These are phyloP conservation scores for Phorcus lineatus DNA, from an alignment of 2,888 invertebrate genomes.

Conservation along the genomic window DNA sequence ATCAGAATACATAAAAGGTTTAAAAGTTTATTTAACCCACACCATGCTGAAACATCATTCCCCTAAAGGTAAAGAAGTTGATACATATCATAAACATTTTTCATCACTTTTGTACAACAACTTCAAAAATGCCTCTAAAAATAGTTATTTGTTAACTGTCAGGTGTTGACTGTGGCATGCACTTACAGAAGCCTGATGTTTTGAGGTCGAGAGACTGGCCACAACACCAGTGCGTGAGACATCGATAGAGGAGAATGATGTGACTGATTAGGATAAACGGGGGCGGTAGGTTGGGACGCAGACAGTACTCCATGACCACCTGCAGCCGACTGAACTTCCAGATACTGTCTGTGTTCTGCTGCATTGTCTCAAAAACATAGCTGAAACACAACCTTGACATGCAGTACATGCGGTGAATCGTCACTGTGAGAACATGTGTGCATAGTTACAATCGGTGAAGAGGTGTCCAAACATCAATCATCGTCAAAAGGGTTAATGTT, in stretches of 20 bases:
- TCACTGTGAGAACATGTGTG: background rate
- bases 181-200: conserved; percentile 30
- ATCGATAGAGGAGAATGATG: conserved; percentile 40
- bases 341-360: conserved; percentile 60
- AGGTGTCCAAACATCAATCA: too few relatives aligned
- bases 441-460: too few relatives aligned
- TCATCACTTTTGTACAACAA: too few relatives aligned
- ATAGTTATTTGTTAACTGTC: too few relatives aligned
- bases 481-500: too few relatives aligned
- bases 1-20: too few relatives aligned
- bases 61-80: too few relatives aligned
- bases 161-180: too few relatives aligned
- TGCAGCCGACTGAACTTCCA: conserved; percentile 64
- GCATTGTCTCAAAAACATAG: conserved; percentile 61
- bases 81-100: too few relatives aligned
- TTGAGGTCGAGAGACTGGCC: background rate
- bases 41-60: too few relatives aligned
- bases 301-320: conserved; percentile 62
- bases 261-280: conserved; percentile 58
- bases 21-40: too few relatives aligned
- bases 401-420: background rate
- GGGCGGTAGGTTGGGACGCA: conserved; percentile 57
- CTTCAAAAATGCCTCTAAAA: too few relatives aligned
- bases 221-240: conserved; percentile 21
- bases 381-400: conserved; percentile 42